A percentile compares a stretch with the other conserved stretches of the same genome.
phyloP scores from a whole-genome alignment of 2,888 invertebrate genomes.

The Limenitis arthemis region DNA sequence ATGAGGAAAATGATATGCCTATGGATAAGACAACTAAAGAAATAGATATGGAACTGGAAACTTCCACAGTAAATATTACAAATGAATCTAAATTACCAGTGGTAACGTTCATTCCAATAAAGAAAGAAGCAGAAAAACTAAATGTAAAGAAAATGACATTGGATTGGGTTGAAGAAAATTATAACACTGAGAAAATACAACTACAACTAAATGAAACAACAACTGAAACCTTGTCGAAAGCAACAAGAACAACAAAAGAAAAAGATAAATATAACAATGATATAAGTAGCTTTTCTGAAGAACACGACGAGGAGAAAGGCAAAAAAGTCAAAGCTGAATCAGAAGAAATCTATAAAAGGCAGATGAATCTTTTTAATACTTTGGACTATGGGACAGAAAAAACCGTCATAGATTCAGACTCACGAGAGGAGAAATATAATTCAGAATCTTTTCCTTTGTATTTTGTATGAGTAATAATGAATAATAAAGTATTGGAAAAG shows the following conservation, averaged over 20 bases:
- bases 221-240: conserved; percentile 6
- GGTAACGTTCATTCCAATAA: background rate
- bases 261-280: conserved; percentile 22
- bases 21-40: conserved; percentile 3
- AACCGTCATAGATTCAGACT: conserved; percentile 32
- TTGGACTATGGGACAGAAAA: conserved; percentile 47
- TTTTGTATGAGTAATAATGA: conserved; percentile 22
- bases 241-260: conserved; percentile 8
- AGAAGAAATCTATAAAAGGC: conserved; percentile 38
- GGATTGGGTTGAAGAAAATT: conserved; percentile 25
- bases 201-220: conserved; percentile 2
- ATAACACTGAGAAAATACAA: conserved; percentile 4
- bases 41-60: background rate
- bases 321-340: conserved; percentile 21
- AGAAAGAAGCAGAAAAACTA: background rate
- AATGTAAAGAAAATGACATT: conserved; percentile 12
- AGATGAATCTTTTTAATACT: conserved; percentile 44
- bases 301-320: conserved; percentile 25
- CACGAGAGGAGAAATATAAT: conserved; percentile 33
- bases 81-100: background rate
- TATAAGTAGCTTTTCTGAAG: conserved; percentile 34
- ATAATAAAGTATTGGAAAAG: too few species aligned
- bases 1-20: conserved; percentile 26
- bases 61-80: background rate
- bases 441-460: conserved; percentile 36